phyloP scores from a whole-genome alignment of 2,888 invertebrate species.

The Oithona nana region DNA sequence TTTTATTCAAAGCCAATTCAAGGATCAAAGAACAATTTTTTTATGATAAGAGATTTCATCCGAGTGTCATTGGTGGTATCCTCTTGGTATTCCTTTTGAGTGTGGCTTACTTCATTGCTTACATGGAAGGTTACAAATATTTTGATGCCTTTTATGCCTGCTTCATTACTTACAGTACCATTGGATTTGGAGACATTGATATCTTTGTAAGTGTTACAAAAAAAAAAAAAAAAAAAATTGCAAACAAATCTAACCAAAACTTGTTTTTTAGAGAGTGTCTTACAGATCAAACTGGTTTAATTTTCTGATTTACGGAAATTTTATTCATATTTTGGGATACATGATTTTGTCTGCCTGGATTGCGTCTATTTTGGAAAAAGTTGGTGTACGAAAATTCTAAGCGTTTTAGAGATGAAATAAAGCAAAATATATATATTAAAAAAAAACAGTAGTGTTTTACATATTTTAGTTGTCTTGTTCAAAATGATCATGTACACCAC shows the following conservation, averaged over 20 bases:
- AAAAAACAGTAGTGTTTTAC: too few relatives aligned
- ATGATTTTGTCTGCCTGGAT: slow-evolving; percentile 12
- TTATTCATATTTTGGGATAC: slow-evolving; percentile 6
- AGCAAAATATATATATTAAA: too few relatives aligned
- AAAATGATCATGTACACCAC: too few relatives aligned
- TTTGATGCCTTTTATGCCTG: slow-evolving; percentile 9
- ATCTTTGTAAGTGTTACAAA: slow-evolving; percentile 7
- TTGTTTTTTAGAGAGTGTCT: neutral
- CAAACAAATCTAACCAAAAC: neutral
- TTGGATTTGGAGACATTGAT: slow-evolving; percentile 15
- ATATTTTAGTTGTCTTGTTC: too few relatives aligned
- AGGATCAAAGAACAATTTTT: neutral
- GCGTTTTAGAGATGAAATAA: too few relatives aligned
- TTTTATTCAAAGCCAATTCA: neutral
- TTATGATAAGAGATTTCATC: slow-evolving; percentile 10
- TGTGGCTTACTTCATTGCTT: neutral
- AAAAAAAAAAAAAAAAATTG: neutral
- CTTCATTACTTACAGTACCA: slow-evolving; percentile 11
- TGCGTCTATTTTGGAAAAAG: slow-evolving; percentile 5
- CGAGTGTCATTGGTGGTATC: slow-evolving; percentile 11
- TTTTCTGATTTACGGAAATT: slow-evolving; percentile 13
- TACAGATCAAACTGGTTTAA: slow-evolving; percentile 13
- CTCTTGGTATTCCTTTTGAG: slow-evolving; percentile 2
- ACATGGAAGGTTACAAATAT: slow-evolving; percentile 1
- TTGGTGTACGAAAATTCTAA: slow-evolving; percentile 1